Percentiles rank a stretch among this genome's conserved stretches.
Evolutionary conservation across 2,888 invertebrate species (phyloP).

Genomic region (Erpobdella octoculata): DNA sequence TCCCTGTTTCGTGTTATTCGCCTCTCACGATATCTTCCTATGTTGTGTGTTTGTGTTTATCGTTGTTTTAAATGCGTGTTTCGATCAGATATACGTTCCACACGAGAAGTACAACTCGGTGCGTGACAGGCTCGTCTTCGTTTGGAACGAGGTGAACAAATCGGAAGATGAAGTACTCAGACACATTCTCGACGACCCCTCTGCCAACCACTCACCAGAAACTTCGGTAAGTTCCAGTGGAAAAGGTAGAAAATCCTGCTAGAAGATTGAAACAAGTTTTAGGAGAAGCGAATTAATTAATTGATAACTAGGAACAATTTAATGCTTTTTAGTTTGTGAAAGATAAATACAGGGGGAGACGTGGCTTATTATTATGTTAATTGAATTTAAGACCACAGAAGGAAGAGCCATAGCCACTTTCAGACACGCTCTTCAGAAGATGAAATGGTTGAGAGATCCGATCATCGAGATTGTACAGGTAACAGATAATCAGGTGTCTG

Average conservation of each 20-base stretch:
- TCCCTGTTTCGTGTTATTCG: too few relatives aligned
- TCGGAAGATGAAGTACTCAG: constrained; percentile 6
- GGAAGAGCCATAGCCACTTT: not conserved
- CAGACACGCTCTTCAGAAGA: constrained; percentile 8
- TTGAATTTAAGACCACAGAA: not conserved
- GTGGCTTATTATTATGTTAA: not conserved
- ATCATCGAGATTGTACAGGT: not conserved
- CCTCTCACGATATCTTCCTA: too few relatives aligned
- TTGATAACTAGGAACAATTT: too few relatives aligned
- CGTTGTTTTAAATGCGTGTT: too few relatives aligned
- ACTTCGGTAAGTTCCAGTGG: not conserved
- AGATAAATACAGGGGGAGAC: not conserved
- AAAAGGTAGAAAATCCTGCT: too few relatives aligned
- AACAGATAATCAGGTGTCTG: too few relatives aligned
- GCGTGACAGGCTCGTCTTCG: not conserved
- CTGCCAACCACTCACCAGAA: not conserved
- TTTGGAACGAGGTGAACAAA: not conserved
- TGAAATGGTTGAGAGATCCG: not conserved
- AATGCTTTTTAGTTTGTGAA: too few relatives aligned
- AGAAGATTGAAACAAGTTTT: too few relatives aligned
- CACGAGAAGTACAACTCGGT: not conserved
- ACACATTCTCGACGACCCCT: not conserved
- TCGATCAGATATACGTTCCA: not conserved
- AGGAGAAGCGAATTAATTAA: too few relatives aligned
- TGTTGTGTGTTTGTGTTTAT: too few relatives aligned